phyloP scores from a whole-genome alignment of 2,888 invertebrate genomes.

The Tyria jacobaeae region DNA sequence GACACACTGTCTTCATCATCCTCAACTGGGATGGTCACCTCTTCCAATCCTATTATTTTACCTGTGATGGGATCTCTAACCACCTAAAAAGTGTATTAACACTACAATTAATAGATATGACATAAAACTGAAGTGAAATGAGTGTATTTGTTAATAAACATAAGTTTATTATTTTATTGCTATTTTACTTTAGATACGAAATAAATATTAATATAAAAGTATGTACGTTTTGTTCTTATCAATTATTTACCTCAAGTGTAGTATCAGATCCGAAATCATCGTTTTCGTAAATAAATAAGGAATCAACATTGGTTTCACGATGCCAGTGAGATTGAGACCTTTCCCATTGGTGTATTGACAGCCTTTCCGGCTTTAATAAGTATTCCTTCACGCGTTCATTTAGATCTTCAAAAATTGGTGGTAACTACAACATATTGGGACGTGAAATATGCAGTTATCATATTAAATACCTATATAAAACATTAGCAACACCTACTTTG shows the following conservation, averaged over 20 bases:
- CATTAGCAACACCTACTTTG: slow-evolving; percentile 52
- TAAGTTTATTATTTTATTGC: no score
- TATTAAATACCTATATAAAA: background rate
- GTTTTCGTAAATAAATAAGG: slow-evolving; percentile 80
- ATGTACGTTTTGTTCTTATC: background rate
- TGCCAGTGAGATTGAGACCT: slow-evolving; percentile 90
- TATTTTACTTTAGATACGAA: no score
- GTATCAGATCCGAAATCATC: slow-evolving; percentile 72
- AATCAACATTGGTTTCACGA: slow-evolving; percentile 82
- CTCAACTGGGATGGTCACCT: slow-evolving; percentile 83
- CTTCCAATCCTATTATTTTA: slow-evolving; percentile 87
- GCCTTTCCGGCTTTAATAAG: slow-evolving; percentile 88
- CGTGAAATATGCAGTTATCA: background rate
- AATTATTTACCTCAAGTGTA: slow-evolving; percentile 68
- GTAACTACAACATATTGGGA: slow-evolving; percentile 74
- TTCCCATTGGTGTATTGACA: slow-evolving; percentile 91
- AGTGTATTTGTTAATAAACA: no score
- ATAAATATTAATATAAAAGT: background rate
- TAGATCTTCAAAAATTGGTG: slow-evolving; percentile 89
- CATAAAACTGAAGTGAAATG: no score
- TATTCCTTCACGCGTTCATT: slow-evolving; percentile 89
- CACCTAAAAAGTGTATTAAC: slow-evolving; percentile 71
- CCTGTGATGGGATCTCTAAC: slow-evolving; percentile 92
- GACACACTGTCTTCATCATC: slow-evolving; percentile 87
- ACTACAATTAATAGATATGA: no score